These are phyloP conservation scores for Galerucella calmariensis DNA, from an alignment of 2,888 invertebrate genomes.

Conservation along the genomic window DNA sequence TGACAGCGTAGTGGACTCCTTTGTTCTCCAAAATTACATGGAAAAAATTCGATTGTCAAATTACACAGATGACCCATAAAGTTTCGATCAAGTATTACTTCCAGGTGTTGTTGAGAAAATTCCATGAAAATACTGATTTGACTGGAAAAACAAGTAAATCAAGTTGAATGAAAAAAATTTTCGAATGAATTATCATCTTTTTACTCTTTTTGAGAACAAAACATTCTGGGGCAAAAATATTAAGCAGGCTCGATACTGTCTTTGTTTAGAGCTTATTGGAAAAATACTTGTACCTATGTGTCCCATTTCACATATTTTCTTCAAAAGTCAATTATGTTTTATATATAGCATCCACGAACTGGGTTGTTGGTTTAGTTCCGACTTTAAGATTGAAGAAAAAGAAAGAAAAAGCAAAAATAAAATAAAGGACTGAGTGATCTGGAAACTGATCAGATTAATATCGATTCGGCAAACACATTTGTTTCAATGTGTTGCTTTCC, in stretches of 20 bases:
- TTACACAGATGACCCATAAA: too few species aligned
- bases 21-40: too few species aligned
- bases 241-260: background rate
- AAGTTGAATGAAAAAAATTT: too few species aligned
- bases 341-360: slow-evolving; percentile 15
- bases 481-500: slow-evolving; percentile 55
- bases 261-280: background rate
- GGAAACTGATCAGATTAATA: slow-evolving; percentile 56
- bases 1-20: too few species aligned
- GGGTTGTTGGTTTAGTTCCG: slow-evolving; percentile 18
- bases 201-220: too few species aligned
- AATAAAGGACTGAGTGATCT: slow-evolving; percentile 11
- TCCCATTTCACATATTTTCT: slow-evolving; percentile 26
- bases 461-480: slow-evolving; percentile 59
- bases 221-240: too few species aligned
- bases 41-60: too few species aligned
- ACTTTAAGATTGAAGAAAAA: slow-evolving; percentile 22
- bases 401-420: slow-evolving; percentile 8
- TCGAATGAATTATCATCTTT: too few species aligned
- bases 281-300: slow-evolving; percentile 4
- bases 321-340: slow-evolving; percentile 36
- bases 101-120: too few species aligned
- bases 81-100: too few species aligned
- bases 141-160: too few species aligned
- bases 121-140: too few species aligned